phyloP scores from a whole-genome alignment of 2,888 invertebrate species.

The Hemicrepidius hirtus region DNA sequence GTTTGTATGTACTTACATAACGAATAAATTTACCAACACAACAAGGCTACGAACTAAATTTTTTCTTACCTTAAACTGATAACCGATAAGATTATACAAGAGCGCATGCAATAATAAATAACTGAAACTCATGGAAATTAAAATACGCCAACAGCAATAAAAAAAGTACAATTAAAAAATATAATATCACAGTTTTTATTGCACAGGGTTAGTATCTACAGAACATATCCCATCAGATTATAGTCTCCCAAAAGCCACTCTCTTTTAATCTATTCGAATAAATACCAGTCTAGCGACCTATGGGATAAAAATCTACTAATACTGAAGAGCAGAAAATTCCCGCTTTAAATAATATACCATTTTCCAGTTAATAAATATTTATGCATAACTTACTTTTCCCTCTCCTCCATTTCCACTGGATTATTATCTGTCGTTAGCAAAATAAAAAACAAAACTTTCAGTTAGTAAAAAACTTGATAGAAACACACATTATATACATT shows the following conservation, averaged over 20 bases:
- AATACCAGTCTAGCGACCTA: constrained; percentile 42
- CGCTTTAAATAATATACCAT: constrained; percentile 27
- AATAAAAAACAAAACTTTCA: constrained; percentile 61
- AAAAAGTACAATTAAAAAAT: constrained; percentile 46
- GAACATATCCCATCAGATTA: constrained; percentile 33
- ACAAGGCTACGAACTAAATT: constrained; percentile 43
- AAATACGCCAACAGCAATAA: constrained; percentile 47
- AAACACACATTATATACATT: constrained; percentile 49
- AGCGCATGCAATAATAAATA: constrained; percentile 35
- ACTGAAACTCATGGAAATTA: constrained; percentile 17
- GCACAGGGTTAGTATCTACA: constrained; percentile 60
- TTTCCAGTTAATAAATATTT: background rate
- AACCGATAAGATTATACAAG: constrained; percentile 34
- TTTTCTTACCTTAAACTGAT: constrained; percentile 48
- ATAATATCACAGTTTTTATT: constrained; percentile 68
- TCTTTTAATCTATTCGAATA: constrained; percentile 40
- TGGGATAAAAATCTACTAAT: constrained; percentile 28
- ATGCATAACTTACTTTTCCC: constrained; percentile 85
- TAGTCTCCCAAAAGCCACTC: constrained; percentile 42
- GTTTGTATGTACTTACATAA: constrained; percentile 49
- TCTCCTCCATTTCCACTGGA: constrained; percentile 87
- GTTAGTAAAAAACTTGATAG: constrained; percentile 52
- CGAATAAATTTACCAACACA: background rate
- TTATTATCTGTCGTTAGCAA: constrained; percentile 82
- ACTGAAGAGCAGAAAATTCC: constrained; percentile 41